Conservation (phyloP, 53 echinoderm and acorn worm genomes). For the Henricia sp. region DNA sequence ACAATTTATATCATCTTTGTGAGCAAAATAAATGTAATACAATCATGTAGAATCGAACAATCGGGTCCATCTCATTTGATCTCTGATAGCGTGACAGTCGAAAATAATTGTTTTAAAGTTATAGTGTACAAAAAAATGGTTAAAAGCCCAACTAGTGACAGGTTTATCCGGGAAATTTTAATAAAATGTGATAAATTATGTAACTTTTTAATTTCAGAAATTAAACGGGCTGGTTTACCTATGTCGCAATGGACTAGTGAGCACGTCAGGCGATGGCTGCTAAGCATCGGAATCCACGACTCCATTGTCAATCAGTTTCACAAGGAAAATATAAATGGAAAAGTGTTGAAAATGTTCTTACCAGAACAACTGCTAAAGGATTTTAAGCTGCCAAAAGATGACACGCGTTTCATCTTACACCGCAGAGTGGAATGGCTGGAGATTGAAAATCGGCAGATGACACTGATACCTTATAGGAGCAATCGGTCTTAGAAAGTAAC, state of each 20-base stretch:
- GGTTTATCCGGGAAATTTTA: not conserved
- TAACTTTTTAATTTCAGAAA: not conserved
- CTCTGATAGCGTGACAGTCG: too few relatives aligned
- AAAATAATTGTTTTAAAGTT: too few relatives aligned
- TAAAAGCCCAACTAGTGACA: too few relatives aligned
- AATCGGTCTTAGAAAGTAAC: too few relatives aligned
- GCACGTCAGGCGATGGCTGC: conserved; percentile 19
- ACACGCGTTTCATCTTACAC: not conserved
- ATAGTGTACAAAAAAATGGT: too few relatives aligned
- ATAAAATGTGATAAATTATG: not conserved
- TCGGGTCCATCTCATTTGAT: too few relatives aligned
- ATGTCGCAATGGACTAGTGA: conserved; percentile 31
- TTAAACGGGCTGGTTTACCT: not conserved
- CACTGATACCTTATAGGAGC: too few relatives aligned
- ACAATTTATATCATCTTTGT: too few relatives aligned
- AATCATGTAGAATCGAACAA: too few relatives aligned
- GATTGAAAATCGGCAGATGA: too few relatives aligned
- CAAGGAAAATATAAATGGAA: conserved; percentile 31
- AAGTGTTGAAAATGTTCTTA: not conserved
- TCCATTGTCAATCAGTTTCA: conserved; percentile 11
- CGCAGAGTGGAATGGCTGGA: not conserved
- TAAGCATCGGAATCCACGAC: not conserved
- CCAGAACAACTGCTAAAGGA: not conserved
- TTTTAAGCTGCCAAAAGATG: not conserved
- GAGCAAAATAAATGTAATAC: too few relatives aligned